Conservation (phyloP, 2,888 invertebrate species). For the Caenorhabditis afra region DNA sequence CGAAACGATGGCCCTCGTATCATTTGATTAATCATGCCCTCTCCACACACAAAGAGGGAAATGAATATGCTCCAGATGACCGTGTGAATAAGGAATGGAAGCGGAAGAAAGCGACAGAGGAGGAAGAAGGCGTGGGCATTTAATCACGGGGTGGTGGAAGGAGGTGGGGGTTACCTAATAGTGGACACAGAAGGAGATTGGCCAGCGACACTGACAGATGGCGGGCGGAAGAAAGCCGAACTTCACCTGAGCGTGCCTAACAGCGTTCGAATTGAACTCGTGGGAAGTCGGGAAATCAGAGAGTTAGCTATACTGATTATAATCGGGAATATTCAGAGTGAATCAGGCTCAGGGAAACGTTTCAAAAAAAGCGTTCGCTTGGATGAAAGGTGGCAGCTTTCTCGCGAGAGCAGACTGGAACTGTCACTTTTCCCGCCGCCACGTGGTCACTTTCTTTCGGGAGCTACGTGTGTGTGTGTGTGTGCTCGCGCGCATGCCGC, state of each 20-base stretch:
- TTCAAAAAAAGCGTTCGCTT: constrained; percentile 9
- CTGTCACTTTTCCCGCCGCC: constrained; percentile 23
- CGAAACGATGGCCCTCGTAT: constrained; percentile 15
- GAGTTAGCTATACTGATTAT: neutral
- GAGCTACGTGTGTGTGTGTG: constrained; percentile 14
- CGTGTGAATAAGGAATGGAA: neutral
- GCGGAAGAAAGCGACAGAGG: neutral
- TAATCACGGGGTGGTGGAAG: too few species aligned
- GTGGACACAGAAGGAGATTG: too few species aligned
- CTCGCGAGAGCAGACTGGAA: constrained; percentile 9
- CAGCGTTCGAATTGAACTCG: neutral
- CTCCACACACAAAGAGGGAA: too few species aligned
- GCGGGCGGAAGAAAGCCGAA: too few species aligned
- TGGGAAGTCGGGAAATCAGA: neutral
- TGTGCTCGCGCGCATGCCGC: neutral
- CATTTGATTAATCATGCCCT: constrained; percentile 46
- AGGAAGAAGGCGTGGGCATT: too few species aligned
- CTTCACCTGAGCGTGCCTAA: too few species aligned
- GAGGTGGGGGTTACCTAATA: too few species aligned
- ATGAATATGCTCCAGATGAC: constrained; percentile 19
- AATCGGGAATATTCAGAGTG: neutral
- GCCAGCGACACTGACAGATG: too few species aligned
- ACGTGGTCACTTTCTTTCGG: constrained; percentile 26
- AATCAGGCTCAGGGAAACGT: neutral
- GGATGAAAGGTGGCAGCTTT: constrained; percentile 1